Percentiles rank a stretch among this genome's conserved stretches.
phyloP scores from a whole-genome alignment of 37 sponge, comb jelly and placozoan species.

The Aphrocallistes beatrix region DNA sequence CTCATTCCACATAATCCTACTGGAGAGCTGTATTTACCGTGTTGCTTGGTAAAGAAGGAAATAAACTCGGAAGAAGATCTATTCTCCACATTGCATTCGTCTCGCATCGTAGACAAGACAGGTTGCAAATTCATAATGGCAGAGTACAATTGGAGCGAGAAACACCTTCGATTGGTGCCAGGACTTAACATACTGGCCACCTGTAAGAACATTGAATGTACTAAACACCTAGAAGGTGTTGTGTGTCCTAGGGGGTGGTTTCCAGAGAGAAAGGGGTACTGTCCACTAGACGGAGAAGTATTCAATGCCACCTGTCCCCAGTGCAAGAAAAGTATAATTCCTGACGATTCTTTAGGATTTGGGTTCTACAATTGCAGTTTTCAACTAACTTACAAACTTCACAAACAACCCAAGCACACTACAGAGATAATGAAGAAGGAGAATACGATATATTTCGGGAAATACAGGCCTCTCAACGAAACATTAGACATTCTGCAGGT shows the following conservation, averaged over 20 bases:
- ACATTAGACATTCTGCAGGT: not conserved
- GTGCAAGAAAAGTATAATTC: not conserved
- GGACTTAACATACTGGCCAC: not conserved
- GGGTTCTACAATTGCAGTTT: not conserved
- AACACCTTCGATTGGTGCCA: not conserved
- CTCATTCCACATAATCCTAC: too few species aligned
- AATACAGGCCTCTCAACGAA: not conserved
- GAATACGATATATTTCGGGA: too few species aligned
- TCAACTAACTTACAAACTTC: slow-evolving; percentile 1
- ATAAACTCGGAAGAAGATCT: too few species aligned
- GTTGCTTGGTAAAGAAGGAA: too few species aligned
- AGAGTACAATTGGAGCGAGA: not conserved
- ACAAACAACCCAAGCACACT: too few species aligned
- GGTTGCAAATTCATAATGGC: not conserved
- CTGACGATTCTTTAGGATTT: slow-evolving; percentile 5
- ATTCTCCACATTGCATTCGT: not conserved
- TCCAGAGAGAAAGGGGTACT: not conserved
- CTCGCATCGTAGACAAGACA: not conserved
- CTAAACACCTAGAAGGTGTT: not conserved
- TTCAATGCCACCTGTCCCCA: not conserved
- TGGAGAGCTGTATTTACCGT: too few species aligned
- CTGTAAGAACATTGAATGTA: not conserved
- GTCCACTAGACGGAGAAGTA: not conserved
- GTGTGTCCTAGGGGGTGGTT: not conserved
- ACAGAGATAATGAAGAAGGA: too few species aligned